phyloP scores from a whole-genome alignment of 2,113 vertebrate species.

The Epinephelus lanceolatus region DNA sequence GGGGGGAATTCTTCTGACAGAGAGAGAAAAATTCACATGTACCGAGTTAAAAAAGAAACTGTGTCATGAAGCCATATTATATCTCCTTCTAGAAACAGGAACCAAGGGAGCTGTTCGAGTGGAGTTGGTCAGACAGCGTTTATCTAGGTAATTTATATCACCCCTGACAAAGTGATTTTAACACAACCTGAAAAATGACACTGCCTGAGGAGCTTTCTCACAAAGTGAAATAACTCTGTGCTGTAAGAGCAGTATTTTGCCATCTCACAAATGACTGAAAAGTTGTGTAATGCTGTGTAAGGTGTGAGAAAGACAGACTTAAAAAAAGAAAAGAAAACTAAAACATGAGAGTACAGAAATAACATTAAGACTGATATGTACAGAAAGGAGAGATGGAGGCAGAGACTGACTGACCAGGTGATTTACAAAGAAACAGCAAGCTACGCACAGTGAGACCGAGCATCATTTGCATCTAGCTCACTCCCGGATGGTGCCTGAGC shows the following conservation, averaged over 20 bases:
- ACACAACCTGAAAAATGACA: slow-evolving; percentile 70
- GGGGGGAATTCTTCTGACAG: slow-evolving; percentile 45
- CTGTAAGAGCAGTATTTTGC: slow-evolving; percentile 45
- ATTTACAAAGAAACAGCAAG: background rate
- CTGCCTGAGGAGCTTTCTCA: slow-evolving; percentile 63
- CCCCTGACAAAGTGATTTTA: slow-evolving; percentile 68
- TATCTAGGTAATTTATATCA: slow-evolving; percentile 71
- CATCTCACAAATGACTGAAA: slow-evolving; percentile 24
- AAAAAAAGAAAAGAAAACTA: background rate
- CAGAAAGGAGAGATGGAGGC: background rate
- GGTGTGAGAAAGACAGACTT: slow-evolving; percentile 16
- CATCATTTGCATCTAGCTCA: slow-evolving; percentile 46
- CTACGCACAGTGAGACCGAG: slow-evolving; percentile 4
- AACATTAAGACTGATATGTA: background rate
- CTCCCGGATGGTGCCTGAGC: slow-evolving; percentile 21
- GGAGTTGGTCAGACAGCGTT: slow-evolving; percentile 56
- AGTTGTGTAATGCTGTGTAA: slow-evolving; percentile 18
- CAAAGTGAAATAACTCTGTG: slow-evolving; percentile 57
- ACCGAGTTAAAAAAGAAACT: slow-evolving; percentile 27
- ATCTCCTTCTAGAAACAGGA: slow-evolving; percentile 46
- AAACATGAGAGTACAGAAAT: background rate
- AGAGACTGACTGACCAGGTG: background rate
- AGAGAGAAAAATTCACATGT: slow-evolving; percentile 20
- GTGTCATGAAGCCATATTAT: slow-evolving; percentile 43
- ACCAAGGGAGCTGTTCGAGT: slow-evolving; percentile 41